Evolutionary conservation across 2,797 vertebrate species (phyloP), one percentile per base, ranked within the genome.

Genomic region (Cyclura pinguis): DNA sequence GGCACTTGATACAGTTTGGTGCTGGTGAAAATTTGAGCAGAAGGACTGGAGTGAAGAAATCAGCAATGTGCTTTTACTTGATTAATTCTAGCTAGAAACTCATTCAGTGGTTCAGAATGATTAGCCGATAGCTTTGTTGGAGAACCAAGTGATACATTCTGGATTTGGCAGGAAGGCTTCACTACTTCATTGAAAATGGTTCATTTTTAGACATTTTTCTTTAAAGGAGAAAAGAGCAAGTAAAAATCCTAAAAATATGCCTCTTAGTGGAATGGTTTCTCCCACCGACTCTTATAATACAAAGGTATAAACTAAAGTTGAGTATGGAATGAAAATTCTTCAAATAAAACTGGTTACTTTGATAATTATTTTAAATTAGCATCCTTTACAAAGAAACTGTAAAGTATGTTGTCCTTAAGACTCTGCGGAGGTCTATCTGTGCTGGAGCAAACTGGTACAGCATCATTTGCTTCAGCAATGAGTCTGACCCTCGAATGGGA

Each of bases 1-100:
- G 91, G 86, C 62, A 64, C 38, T 82, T 59, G 10, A 83, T 78
- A 80, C 83, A 62, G 13, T 92, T 88, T 14, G 35, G 22, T 80
- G 74, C 84, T 38, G 69, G 89, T 89, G 76, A 93, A 81, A 80
- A 84, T 1, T 57, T 47, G 84, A 87, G 47, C 22, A 93, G 38
- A 29, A 52, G 18, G 5, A 27, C 32, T 76, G 12, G n/a, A 20
- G 0, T 89, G 90, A 80, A 94, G 86, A 94, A 42, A 88, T 0
- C 0, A 32, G 6, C 32, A 87, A 59, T 64, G 4, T 12, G 6
- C 62, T 90, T 84, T 83, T 1, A 0, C 2, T 22, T 62, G 86
- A 47, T 74, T 50, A 80, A 57, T 62, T 6, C 64, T 64, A 16
- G 12, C 7, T 72, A 0, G 6, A 91, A 89, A 52, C 5, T 24